Evolutionary conservation across 2,888 invertebrate species (phyloP).

Genomic region (Emmelina monodactyla): DNA sequence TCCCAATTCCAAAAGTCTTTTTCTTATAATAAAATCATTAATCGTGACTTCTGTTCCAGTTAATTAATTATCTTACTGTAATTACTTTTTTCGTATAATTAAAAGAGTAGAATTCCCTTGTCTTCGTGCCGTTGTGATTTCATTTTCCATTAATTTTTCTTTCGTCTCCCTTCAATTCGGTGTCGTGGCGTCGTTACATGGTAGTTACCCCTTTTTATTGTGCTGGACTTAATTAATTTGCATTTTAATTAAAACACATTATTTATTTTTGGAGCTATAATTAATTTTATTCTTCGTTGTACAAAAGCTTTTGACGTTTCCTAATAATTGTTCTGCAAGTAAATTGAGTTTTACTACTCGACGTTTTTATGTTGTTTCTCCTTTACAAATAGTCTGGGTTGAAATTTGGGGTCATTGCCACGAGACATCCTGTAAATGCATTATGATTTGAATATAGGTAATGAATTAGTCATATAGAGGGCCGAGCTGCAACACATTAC

Average conservation of each 20-base stretch:
- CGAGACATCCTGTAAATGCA: not conserved
- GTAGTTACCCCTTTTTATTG: slow-evolving; percentile 61
- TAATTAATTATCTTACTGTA: slow-evolving; percentile 67
- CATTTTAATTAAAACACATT: slow-evolving; percentile 63
- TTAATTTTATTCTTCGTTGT: not conserved
- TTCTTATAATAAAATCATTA: slow-evolving; percentile 67
- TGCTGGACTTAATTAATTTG: slow-evolving; percentile 61
- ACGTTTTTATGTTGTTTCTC: no score
- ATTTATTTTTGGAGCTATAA: slow-evolving; percentile 20
- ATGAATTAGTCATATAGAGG: slow-evolving; percentile 38
- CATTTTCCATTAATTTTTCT: slow-evolving; percentile 67
- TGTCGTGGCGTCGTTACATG: slow-evolving; percentile 55
- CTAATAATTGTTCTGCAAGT: not conserved
- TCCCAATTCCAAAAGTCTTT: slow-evolving; percentile 51
- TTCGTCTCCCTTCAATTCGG: slow-evolving; percentile 70
- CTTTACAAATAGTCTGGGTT: no score
- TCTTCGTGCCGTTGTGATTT: slow-evolving; percentile 65
- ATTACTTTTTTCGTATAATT: slow-evolving; percentile 68
- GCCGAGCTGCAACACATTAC: slow-evolving; percentile 28
- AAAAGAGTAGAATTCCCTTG: slow-evolving; percentile 66
- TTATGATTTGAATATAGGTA: slow-evolving; percentile 8
- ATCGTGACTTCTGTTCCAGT: slow-evolving; percentile 67
- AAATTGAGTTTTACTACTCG: no score
- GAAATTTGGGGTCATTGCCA: slow-evolving; percentile 1
- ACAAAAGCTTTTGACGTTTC: not conserved